Evolutionary conservation across 2,113 vertebrate genomes (phyloP), one percentile per base, ranked within the genome.

Genomic region (Sinocyclocheilus anophthalmus): DNA sequence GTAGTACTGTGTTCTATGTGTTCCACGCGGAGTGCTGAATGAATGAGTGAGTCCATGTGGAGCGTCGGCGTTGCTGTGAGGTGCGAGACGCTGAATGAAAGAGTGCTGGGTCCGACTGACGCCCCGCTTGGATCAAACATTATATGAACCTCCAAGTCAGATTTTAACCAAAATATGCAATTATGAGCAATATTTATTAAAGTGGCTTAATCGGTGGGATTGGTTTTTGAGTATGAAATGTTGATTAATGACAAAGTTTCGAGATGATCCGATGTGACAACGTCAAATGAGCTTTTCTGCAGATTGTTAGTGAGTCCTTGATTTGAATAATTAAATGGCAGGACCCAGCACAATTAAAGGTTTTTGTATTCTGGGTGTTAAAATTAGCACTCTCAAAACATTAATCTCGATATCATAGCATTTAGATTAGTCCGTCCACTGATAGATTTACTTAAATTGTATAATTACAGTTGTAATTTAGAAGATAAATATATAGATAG

Each of bases 1-100:
- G 85, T 85, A 94, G 94, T 93, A 93, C 93, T 91, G 93, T 92
- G 91, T 93, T 93, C 90, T 92, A 87, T 93, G 93, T 93, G 91
- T 93, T 88, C 89, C 91, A 90, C 91, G 78, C 90, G 89, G 90
- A 92, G 91, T 76, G 83, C 91, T 89, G 90, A 92, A 89, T 92
- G 94, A 93, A 91, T 91, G 92, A 90, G 90, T 81, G 91, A 89
- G 90, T 84, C 84, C 84, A 84, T 88, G 88, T 72, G 89, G 80
- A 87, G 90, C 88, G 84, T 61, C 80, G 82, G 73, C 20, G 80
- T 77, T 85, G 48, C 59, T 76, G 85, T 76, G 90, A 57, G 48
- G 86, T 69, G 10, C 37, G 7, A 84, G 57, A 37, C 12, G 14
- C 63, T 59, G 14, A 45, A 78, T 33, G 18, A 48, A 80, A 14